Percentiles rank a stretch among this genome's conserved stretches.
Evolutionary conservation across 2,888 invertebrate species (phyloP).

Genomic region (Stegophylla sp.): DNA sequence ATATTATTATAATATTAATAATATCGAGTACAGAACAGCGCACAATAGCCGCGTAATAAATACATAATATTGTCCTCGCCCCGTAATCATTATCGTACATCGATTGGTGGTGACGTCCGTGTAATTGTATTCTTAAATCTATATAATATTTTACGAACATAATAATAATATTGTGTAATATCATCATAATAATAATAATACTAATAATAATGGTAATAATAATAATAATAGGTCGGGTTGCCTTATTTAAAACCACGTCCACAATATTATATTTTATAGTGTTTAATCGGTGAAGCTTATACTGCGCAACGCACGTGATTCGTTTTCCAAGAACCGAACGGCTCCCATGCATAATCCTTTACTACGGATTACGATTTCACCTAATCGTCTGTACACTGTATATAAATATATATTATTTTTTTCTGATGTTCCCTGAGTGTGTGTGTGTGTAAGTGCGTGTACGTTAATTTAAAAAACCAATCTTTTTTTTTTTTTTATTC

Average conservation of each 20-base stretch:
- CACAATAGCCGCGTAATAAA: not conserved
- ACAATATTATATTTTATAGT: not conserved
- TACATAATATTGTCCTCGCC: slow-evolving; percentile 15
- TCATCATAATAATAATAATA: not conserved
- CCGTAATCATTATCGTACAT: not conserved
- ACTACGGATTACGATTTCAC: not conserved
- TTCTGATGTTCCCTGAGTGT: no score
- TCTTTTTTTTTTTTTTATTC: no score
- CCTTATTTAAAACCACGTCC: no score
- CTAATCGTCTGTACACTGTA: no score
- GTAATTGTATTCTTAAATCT: slow-evolving; percentile 28
- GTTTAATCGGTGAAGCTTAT: not conserved
- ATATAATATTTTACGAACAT: not conserved
- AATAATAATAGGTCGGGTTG: no score
- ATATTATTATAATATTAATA: no score
- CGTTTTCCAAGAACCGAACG: not conserved
- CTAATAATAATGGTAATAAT: no score
- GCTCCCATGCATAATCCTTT: not conserved
- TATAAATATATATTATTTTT: no score
- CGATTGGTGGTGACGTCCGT: slow-evolving; percentile 33
- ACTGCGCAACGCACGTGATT: not conserved
- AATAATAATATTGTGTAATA: not conserved
- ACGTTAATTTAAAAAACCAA: no score
- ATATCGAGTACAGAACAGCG: no score
- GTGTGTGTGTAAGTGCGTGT: no score